These are phyloP conservation scores for Zygogramma bicolorata DNA, from an alignment of 2,888 invertebrate genomes.

Conservation along the genomic window DNA sequence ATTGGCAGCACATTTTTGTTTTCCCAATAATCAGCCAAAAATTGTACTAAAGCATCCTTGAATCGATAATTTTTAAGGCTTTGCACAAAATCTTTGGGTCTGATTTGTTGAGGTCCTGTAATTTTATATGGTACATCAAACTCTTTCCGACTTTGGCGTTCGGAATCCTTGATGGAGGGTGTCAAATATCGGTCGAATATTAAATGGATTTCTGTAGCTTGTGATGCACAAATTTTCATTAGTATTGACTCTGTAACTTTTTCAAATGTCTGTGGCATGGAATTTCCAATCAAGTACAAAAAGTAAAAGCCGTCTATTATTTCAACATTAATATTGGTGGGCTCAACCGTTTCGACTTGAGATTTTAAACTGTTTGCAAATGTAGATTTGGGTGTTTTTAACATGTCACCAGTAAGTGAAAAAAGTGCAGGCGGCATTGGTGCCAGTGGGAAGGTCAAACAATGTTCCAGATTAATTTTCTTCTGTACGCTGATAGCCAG, in stretches of 20 bases:
- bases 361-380: slow-evolving; percentile 31
- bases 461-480: slow-evolving; percentile 54
- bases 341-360: too few species aligned
- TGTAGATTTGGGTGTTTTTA: slow-evolving; percentile 31
- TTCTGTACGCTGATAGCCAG: slow-evolving; percentile 36
- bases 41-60: slow-evolving; percentile 55
- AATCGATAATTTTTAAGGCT: slow-evolving; percentile 53
- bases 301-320: too few species aligned
- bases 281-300: slow-evolving; percentile 46
- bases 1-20: too few species aligned
- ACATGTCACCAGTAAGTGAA: slow-evolving; percentile 34
- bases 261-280: slow-evolving; percentile 54
- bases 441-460: slow-evolving; percentile 32
- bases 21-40: slow-evolving; percentile 53
- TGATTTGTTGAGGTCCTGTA: slow-evolving; percentile 45
- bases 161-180: slow-evolving; percentile 56
- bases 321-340: too few species aligned
- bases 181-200: slow-evolving; percentile 57
- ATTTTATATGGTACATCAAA: slow-evolving; percentile 26
- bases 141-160: slow-evolving; percentile 50
- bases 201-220: slow-evolving; percentile 49
- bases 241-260: slow-evolving; percentile 54
- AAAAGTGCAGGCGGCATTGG: slow-evolving; percentile 25
- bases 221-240: slow-evolving; percentile 50
- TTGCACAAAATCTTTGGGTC: slow-evolving; percentile 54